Percentiles rank a stretch among this genome's conserved stretches.
Evolutionary conservation across 2,888 invertebrate species (phyloP).

Genomic region (Megamerina dolium): DNA sequence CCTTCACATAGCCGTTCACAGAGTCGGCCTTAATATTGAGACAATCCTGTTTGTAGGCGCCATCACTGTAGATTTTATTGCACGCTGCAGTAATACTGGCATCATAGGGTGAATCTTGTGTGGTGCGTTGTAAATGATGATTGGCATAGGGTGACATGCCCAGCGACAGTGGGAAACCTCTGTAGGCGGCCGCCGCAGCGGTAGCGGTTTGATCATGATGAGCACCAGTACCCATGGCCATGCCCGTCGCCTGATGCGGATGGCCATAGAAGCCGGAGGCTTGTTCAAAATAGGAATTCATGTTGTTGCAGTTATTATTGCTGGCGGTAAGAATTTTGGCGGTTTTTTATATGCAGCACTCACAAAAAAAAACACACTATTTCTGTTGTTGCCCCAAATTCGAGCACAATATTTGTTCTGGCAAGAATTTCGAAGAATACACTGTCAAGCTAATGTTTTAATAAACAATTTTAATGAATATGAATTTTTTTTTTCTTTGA

Average conservation of each 20-base stretch:
- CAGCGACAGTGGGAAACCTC: constrained; percentile 80
- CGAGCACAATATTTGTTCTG: too few species aligned
- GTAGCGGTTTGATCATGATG: constrained; percentile 68
- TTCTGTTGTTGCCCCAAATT: too few species aligned
- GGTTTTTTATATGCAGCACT: constrained; percentile 37
- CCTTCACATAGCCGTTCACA: constrained; percentile 54
- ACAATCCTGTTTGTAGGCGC: constrained; percentile 66
- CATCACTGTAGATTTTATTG: constrained; percentile 59
- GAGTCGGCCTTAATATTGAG: constrained; percentile 56
- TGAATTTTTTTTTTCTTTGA: too few species aligned
- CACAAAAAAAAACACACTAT: too few species aligned
- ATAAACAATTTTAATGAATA: too few species aligned
- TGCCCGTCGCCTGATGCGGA: constrained; percentile 72
- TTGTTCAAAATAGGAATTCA: constrained; percentile 97
- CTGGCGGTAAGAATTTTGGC: constrained; percentile 49
- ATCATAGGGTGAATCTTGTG: constrained; percentile 88
- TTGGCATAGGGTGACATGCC: constrained; percentile 83
- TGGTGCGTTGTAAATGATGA: constrained; percentile 69
- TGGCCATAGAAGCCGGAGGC: constrained; percentile 87
- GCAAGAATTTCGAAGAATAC: too few species aligned
- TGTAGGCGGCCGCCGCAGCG: constrained; percentile 62
- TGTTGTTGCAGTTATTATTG: too few species aligned
- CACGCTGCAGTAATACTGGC: constrained; percentile 80
- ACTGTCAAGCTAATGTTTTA: too few species aligned
- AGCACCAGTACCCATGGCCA: constrained; percentile 60